Base-by-base conservation (phyloP, 2,888 invertebrate species). In the Lamellibrachia columna region DNA sequence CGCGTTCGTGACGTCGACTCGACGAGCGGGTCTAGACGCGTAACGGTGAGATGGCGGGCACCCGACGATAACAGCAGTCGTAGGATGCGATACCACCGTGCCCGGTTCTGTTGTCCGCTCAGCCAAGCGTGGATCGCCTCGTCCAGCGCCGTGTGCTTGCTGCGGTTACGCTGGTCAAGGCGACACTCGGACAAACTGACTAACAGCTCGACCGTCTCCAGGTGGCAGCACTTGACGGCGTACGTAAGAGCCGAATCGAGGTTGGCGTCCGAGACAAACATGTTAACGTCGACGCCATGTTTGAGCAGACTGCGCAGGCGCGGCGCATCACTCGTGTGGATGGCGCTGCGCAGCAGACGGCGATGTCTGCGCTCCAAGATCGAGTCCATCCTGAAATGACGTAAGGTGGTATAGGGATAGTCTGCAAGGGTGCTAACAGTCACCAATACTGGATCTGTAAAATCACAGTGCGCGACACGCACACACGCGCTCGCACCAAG, bases 121-220 rank as follows among this genome's bases (percentile, higher is more conserved):
- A 93, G 93, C 93, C 93, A 93, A n/a, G 75, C 91, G 28, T 90
- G 28, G 28, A 93, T 90, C 22, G 93, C 93, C 91, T 93, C 93
- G 90, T 93, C 93, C 75, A 93, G 91, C 7, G 93, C 91, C n/a
- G 92, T 75, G 92, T 93, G 93, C 9, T 92, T 90, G 90, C 90
- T 90, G n/a, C 92, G 28, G 90, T 93, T 91, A 9, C 22, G 55
- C 53, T 91, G 55, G 60, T 93, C 92, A 7, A 93, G 58, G 7
- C 55, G 52, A 93, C 93, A 93, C 3, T 55, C 75, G 52, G 92
- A 91, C 55, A 52, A 7, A 8, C 28, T 7, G n/a, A 92, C 92
- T 53, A 93, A 90, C n/a, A 90, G n/a, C 92, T 93, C 93, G 9
- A 93, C 93, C n/a, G 93, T 75, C 91, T 93, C 93, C 55, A 93